phyloP scores from a whole-genome alignment of 2,113 vertebrate species.

The Glaucidium brasilianum region DNA sequence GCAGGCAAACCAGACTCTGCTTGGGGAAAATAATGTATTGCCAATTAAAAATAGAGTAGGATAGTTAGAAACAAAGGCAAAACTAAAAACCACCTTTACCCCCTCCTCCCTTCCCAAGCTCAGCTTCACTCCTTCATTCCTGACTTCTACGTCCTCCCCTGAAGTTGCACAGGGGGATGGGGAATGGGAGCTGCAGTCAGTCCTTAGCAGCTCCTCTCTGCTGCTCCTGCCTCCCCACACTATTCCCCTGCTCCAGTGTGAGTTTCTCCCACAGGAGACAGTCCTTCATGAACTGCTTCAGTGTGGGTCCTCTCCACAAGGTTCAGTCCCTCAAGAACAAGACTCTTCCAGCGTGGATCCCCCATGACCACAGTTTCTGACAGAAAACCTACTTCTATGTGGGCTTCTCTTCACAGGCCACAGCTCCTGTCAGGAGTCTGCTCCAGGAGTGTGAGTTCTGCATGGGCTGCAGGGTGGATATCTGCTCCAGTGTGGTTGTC shows the following conservation, averaged over 20 bases:
- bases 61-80: not conserved
- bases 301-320: accelerated
- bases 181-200: not conserved
- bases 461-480: not conserved
- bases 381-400: not conserved
- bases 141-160: accelerated
- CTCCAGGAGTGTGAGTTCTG: not conserved
- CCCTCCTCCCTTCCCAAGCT: not conserved
- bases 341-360: not conserved
- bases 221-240: not conserved
- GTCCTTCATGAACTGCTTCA: not conserved
- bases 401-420: not conserved
- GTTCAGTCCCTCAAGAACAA: not conserved
- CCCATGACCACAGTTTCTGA: not conserved
- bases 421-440: not conserved
- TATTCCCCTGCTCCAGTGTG: not conserved
- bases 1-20: not conserved
- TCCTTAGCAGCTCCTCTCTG: not conserved
- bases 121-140: not conserved
- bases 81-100: not conserved
- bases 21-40: not conserved
- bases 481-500: not conserved
- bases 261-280: not conserved
- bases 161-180: accelerated
- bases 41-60: not conserved